phyloP scores from a whole-genome alignment of 2,797 vertebrate species.

The Eurystomus glaucurus region DNA sequence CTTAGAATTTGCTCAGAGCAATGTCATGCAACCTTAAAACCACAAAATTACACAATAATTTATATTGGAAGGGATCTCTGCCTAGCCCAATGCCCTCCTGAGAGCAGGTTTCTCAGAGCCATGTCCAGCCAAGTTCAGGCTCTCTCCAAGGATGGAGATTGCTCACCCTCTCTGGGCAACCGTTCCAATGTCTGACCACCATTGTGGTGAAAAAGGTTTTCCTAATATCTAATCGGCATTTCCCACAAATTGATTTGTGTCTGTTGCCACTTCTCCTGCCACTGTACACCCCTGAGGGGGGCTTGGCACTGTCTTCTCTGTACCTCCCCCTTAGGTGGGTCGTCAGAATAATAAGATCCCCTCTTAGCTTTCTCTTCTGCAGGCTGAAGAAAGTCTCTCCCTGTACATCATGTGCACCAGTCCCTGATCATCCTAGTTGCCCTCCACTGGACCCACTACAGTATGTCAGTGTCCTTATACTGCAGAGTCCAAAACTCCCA shows the following conservation, averaged over 20 bases:
- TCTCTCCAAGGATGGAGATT: neutral
- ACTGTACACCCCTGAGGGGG: neutral
- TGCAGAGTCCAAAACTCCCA: neutral
- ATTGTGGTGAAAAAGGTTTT: neutral
- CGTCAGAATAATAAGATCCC: neutral
- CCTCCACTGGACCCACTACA: neutral
- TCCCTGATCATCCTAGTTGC: neutral
- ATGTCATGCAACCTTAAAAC: neutral
- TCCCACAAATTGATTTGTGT: neutral
- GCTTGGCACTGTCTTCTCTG: neutral
- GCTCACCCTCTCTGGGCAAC: neutral
- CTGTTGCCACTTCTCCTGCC: neutral
- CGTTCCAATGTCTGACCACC: fast-evolving
- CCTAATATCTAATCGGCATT: neutral
- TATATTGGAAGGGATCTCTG: neutral
- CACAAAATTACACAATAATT: neutral
- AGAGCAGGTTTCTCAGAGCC: neutral
- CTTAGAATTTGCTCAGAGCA: neutral
- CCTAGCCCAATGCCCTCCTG: neutral
- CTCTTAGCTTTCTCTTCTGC: neutral
- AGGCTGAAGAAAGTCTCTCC: neutral
- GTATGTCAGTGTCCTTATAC: neutral
- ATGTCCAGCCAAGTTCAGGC: neutral
- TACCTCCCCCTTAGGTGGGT: neutral
- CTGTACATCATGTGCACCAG: neutral